These are phyloP conservation scores for Melanotus villosus DNA, from an alignment of 2,888 invertebrate genomes.

Conservation along the genomic window DNA sequence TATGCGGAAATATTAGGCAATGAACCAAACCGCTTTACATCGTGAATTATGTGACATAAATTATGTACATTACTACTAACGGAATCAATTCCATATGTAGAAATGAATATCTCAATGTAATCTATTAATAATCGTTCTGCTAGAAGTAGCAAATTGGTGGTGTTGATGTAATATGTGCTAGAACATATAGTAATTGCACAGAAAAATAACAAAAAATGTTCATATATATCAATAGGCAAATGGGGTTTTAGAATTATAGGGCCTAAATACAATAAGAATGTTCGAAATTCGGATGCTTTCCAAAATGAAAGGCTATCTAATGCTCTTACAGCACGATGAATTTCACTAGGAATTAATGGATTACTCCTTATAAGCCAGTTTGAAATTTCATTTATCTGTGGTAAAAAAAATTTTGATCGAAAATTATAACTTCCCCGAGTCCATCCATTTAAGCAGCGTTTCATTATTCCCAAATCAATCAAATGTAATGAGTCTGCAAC, in stretches of 20 bases:
- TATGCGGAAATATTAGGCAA: slow-evolving; percentile 59
- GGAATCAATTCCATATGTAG: slow-evolving; percentile 57
- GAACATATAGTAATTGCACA: slow-evolving; percentile 36
- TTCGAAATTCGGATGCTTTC: slow-evolving; percentile 51
- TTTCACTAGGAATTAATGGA: slow-evolving; percentile 44
- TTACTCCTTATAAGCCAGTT: too few species aligned
- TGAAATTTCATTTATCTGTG: too few species aligned
- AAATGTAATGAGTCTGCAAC: too few species aligned
- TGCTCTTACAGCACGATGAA: slow-evolving; percentile 45
- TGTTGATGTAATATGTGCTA: background rate
- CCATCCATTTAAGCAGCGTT: too few species aligned
- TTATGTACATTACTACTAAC: slow-evolving; percentile 60
- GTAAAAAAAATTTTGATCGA: too few species aligned
- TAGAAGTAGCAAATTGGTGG: too few species aligned
- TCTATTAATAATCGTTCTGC: background rate
- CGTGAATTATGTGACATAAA: slow-evolving; percentile 57
- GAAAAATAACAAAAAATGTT: slow-evolving; percentile 30
- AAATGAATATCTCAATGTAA: slow-evolving; percentile 38
- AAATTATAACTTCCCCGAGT: too few species aligned
- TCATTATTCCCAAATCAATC: too few species aligned
- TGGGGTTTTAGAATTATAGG: slow-evolving; percentile 47
- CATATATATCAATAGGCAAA: slow-evolving; percentile 31
- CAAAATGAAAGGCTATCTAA: slow-evolving; percentile 48
- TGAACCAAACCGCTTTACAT: slow-evolving; percentile 55
- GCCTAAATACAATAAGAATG: slow-evolving; percentile 51